Evolutionary conservation across 92 coral and sea anemone genomes (phyloP).

Genomic region (Heteractis magnifica): DNA sequence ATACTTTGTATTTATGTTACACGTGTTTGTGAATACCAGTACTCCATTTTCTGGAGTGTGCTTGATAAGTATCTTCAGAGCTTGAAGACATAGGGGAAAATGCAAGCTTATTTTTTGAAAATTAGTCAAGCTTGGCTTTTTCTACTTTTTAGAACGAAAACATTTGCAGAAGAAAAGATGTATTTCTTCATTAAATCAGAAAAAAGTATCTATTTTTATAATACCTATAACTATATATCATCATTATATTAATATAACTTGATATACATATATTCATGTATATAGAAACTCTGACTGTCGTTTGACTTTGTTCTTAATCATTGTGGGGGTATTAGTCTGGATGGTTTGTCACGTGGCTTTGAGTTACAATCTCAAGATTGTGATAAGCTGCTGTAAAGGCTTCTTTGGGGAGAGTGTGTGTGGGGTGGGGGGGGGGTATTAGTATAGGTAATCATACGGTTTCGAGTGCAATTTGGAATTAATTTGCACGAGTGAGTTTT

Average conservation of each 20-base stretch:
- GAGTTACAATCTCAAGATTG: neutral
- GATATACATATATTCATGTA: slow-evolving; percentile 19
- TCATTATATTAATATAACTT: slow-evolving; percentile 31
- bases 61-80: slow-evolving; percentile 31
- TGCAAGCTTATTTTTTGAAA: neutral
- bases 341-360: neutral
- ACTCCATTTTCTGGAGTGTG: slow-evolving; percentile 32
- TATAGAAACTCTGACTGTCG: neutral
- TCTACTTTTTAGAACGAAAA: slow-evolving; percentile 11
- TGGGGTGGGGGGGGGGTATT: no score
- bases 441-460: no score
- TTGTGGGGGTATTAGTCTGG: no score
- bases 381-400: no score
- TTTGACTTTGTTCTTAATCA: neutral
- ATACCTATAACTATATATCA: slow-evolving; percentile 19
- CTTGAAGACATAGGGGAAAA: slow-evolving; percentile 12
- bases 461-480: no score
- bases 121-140: neutral
- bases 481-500: no score
- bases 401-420: neutral
- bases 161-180: slow-evolving; percentile 20
- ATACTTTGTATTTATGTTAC: slow-evolving; percentile 28
- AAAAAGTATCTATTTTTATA: slow-evolving; percentile 26
- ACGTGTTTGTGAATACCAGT: neutral
- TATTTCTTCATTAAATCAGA: slow-evolving; percentile 17